phyloP scores from a whole-genome alignment of 2,888 invertebrate genomes.

The Drepanosiphum platanoidis region DNA sequence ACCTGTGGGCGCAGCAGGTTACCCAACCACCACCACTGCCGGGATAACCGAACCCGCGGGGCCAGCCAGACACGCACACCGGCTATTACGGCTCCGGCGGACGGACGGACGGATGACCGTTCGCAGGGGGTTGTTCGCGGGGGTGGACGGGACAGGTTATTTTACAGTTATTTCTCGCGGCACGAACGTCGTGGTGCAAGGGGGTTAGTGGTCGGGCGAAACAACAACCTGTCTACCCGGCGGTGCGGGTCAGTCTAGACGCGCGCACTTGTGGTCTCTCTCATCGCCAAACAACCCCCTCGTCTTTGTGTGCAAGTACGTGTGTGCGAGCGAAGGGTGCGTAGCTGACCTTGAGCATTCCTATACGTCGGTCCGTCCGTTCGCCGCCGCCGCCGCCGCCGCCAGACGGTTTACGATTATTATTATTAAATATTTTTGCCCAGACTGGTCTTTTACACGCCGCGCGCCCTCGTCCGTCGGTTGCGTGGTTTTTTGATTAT shows the following conservation, averaged over 20 bases:
- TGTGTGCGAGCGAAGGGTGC: slow-evolving; percentile 38
- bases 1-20: neutral
- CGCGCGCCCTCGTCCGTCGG: slow-evolving; percentile 2
- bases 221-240: slow-evolving; percentile 57
- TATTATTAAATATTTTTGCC: slow-evolving; percentile 40
- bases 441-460: slow-evolving; percentile 20
- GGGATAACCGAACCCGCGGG: neutral
- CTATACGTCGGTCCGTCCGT: slow-evolving; percentile 40
- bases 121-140: neutral
- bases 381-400: slow-evolving; percentile 39
- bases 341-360: slow-evolving; percentile 56
- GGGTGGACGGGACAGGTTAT: slow-evolving; percentile 50
- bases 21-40: too few species aligned
- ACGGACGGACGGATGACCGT: slow-evolving; percentile 38
- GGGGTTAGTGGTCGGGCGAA: slow-evolving; percentile 16
- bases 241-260: slow-evolving; percentile 59
- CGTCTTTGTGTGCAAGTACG: neutral
- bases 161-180: slow-evolving; percentile 48
- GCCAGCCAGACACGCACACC: neutral
- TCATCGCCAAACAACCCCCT: slow-evolving; percentile 52
- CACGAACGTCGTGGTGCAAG: slow-evolving; percentile 29
- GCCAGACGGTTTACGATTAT: slow-evolving; percentile 44
- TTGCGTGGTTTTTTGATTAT: neutral
- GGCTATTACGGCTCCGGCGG: neutral
- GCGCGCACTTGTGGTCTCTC: slow-evolving; percentile 45